Base-by-base conservation (phyloP, 2,888 invertebrate species). In the Idaea dimidiata region DNA sequence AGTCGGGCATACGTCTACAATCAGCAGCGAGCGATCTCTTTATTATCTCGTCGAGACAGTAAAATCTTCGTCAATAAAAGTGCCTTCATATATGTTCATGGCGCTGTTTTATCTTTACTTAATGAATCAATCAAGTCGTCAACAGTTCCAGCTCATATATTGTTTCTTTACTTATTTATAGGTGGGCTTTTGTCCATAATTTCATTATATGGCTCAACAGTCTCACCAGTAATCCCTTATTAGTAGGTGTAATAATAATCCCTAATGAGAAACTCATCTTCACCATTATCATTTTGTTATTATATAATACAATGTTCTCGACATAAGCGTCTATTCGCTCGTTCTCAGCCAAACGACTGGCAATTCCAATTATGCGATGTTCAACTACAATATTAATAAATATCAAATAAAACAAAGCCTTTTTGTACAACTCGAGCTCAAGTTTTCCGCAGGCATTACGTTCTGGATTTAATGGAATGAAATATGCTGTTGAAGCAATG, bases 91-190 rank as follows among this genome's bases (percentile, higher is more conserved):
- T 56, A 17, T 54, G 54, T 77, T 75, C 68, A 75, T 73, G 73
- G 77, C 79, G 82, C 54, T 77, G 81, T 79, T 80, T 82, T 86
- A 84, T 86, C 82, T 79, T 72, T 77, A 78, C 75, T 78, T 82
- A 84, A 86, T 87, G 82, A 87, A 87, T 88, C 87, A 88, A 84
- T 87, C 86, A 82, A 14, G 70, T 78, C 76, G 81, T 83, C 82
- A 84, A 82, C 76, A 66, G 68, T 71, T 72, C 75, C 76, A 72
- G 70, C 79, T 83, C 78, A 83, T 80, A 17, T 54, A 24, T 24
- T 24, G 24, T 5, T 16, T n/a, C 10, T 43, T 43, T 43, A 43
- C 7, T 43, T 43, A 24, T 24, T 1, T 24, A 24, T 24, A 24
- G 24, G 24, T 24, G 3, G 5, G 24, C 24, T 24, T 24, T 24